A percentile compares a stretch with the other conserved stretches of the same genome.
These are phyloP conservation scores for Masnerella sp. DNA, from an alignment of 2,888 invertebrate species.

Conservation along the genomic window DNA sequence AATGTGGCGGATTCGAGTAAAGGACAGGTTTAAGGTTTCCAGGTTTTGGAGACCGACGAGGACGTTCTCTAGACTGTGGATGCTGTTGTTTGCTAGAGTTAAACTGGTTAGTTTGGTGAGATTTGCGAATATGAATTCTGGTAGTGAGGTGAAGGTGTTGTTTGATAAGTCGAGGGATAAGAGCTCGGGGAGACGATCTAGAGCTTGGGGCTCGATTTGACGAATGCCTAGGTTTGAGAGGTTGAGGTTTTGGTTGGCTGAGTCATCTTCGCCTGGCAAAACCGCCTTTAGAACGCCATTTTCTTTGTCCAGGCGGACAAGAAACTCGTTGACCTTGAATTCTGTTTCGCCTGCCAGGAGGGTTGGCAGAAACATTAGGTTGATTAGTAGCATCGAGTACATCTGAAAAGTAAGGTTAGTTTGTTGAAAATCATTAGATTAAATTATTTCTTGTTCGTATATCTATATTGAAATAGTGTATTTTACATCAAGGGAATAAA, in stretches of 20 bases:
- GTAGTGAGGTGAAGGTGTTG: constrained; percentile 63
- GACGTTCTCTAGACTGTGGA: constrained; percentile 58
- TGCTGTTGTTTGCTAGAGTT: constrained; percentile 63
- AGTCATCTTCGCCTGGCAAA: background rate
- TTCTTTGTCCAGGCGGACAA: no score
- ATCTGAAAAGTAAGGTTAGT: no score
- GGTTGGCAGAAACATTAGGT: no score
- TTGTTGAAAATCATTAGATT: no score
- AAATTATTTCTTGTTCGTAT: no score
- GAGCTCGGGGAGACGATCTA: constrained; percentile 57
- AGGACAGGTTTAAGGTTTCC: constrained; percentile 63
- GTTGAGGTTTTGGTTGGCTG: background rate
- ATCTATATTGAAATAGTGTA: no score
- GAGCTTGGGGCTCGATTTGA: constrained; percentile 59
- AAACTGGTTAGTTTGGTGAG: constrained; percentile 63
- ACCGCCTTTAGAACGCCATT: background rate
- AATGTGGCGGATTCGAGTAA: constrained; percentile 63
- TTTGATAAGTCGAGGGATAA: constrained; percentile 62
- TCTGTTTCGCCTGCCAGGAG: no score
- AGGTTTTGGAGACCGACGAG: constrained; percentile 67
- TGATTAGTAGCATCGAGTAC: no score
- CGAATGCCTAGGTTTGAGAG: constrained; percentile 46
- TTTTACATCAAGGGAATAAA: no score
- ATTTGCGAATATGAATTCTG: constrained; percentile 64
- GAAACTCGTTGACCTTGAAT: no score